Conservation (phyloP, 2,888 invertebrate genomes). For the Cantharis rustica region DNA sequence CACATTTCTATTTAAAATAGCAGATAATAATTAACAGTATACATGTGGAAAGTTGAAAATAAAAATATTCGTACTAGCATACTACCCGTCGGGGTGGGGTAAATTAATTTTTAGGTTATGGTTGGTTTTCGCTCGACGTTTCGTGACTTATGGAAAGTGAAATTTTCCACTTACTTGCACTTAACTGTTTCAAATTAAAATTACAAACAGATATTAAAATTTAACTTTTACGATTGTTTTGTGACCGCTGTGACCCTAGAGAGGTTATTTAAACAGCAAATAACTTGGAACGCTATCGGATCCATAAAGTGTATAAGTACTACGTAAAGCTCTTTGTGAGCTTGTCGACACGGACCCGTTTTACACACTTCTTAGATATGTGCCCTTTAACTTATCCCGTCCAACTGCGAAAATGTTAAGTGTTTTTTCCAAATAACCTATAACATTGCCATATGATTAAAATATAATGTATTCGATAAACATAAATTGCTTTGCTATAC, state of each 20-base stretch:
- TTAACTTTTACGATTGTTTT: constrained; percentile 27
- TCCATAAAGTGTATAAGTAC: constrained; percentile 40
- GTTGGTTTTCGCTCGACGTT: not conserved
- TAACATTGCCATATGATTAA: constrained; percentile 25
- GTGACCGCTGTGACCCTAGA: constrained; percentile 29
- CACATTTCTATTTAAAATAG: not conserved
- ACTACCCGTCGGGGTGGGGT: too few species aligned
- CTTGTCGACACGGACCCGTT: constrained; percentile 29
- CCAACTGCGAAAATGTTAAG: constrained; percentile 19
- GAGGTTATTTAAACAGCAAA: constrained; percentile 27
- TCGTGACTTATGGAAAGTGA: not conserved
- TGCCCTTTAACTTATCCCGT: constrained; percentile 27
- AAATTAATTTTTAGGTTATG: not conserved
- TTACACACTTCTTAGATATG: constrained; percentile 20
- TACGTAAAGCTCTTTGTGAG: constrained; percentile 42
- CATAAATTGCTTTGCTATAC: not conserved
- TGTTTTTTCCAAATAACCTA: constrained; percentile 13
- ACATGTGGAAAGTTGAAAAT: not conserved
- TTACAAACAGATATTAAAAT: too few species aligned
- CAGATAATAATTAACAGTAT: not conserved
- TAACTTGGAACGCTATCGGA: constrained; percentile 37
- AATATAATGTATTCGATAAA: not conserved
- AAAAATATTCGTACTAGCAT: not conserved
- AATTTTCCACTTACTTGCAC: not conserved
- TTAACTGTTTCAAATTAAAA: not conserved